Evolutionary conservation across 2,113 vertebrate species (phyloP), one percentile per base, ranked within the genome.

Genomic region (Romanogobio albipinnatus): DNA sequence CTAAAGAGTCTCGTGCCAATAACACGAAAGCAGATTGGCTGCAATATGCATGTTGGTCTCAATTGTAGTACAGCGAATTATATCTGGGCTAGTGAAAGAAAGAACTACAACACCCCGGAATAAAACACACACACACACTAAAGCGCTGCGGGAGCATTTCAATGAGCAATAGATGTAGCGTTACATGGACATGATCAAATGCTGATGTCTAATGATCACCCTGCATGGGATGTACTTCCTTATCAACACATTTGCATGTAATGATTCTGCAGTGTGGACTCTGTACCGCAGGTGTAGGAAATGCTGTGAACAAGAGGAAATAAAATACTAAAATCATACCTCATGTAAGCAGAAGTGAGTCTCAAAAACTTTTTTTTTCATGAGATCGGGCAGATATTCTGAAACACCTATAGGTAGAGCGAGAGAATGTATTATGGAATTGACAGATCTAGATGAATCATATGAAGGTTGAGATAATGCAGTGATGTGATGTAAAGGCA

Each of bases 301-400:
- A 85, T 75, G 62, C 26, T 24, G 36, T 58, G 22, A 59, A 49
- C 13, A 15, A 24, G 53, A 61, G n/a, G 17, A 61, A 11, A 62
- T 15, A 10, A 33, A 61, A 13, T 74, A 56, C 19, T 56, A 59
- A 86, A 59, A 36, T 1, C 91, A 91, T 91, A 98, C 97, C 96
- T 96, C 90, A 36, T 99, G 97, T 84, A 99, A 93, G 70, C 97
- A 96, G 85, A 98, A 99, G 2, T 56, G 91, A 9, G 95, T 70
- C 86, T 97, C 94, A 76, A 98, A 98, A 78, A 98, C 94, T 8
- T 94, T 93, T 5, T 91, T 88, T 83, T 93, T 95, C 81, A 95
- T 86, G 84, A 98, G 93, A 17, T 95, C 90, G 0, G 26, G 83
- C 29, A 97, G 92, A 6, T 86, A 90, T 88, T 95, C 96, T 96